Evolutionary conservation across 2,797 vertebrate genomes (phyloP), one percentile per base, ranked within the genome.

Genomic region (Protosalanx chinensis): DNA sequence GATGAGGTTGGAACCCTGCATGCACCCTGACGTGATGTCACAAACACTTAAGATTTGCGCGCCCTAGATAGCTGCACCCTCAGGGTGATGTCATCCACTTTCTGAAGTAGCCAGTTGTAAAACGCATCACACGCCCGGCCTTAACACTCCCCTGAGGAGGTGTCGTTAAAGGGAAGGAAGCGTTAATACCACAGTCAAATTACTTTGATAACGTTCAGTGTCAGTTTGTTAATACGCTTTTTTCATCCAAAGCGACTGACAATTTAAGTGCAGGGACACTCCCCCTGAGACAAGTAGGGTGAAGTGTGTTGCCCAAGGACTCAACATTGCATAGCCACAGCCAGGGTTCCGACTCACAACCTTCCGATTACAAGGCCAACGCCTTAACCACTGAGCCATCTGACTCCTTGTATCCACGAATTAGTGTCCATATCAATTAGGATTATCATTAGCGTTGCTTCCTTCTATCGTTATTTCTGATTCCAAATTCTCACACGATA

Each of bases 1-100:
- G 93, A 97, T 83, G 94, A 96, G 95, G 96, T 96, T 89, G 35
- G 10, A 13, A 20, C 20, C 51, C 51, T 4, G 3, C 57, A 59
- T 8, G 6, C 59, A 29, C 20, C 6, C 23, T 57, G 67, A 56
- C 53, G 51, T 12, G 18, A 59, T 37, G 51, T 63, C 23, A 64
- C 20, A 71, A n/a, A 49, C 23, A 20, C 18, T 57, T 32, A 67
- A 61, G 16, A 32, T 6, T n/a, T 58, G 23, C 20, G 6, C 4
- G 33, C n/a, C 27, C 46, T 1, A 51, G 46, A 29, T 6, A 49
- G 15, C 69, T 68, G 78, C 73, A 76, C 41, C 41, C 41, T 8
- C 41, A 46, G 41, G 41, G 41, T 13, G 15, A 51, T 76, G 30
- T 72, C 18, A 74, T 85, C 66, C 67, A 70, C 49, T 13, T 72